These are phyloP conservation scores for Drosophila colorata DNA, from an alignment of 2,888 invertebrate genomes.

Conservation along the genomic window DNA sequence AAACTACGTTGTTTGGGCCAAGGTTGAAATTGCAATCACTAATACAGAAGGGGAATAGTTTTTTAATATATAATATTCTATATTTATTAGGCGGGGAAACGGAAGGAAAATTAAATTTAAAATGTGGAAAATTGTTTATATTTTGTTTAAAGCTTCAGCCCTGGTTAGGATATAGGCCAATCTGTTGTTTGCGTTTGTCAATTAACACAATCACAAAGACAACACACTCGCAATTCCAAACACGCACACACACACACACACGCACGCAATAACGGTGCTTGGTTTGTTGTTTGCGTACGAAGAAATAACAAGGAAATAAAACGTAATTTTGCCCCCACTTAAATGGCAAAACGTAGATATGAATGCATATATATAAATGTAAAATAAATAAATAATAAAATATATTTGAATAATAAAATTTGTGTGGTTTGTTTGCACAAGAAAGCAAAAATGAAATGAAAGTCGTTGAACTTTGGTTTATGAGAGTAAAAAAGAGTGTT, in stretches of 20 bases:
- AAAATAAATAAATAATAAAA: conserved; percentile 7
- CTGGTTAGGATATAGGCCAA: conserved; percentile 27
- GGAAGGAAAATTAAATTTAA: too few species aligned
- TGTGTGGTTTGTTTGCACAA: conserved; percentile 45
- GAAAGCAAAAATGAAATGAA: conserved; percentile 44
- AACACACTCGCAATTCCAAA: neutral
- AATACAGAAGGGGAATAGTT: too few species aligned
- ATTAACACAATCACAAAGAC: conserved; percentile 11
- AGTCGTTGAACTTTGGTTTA: conserved; percentile 68
- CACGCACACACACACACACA: neutral
- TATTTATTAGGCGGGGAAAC: too few species aligned
- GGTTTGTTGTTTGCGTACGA: conserved; percentile 28
- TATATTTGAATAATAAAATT: conserved; percentile 10
- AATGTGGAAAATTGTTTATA: too few species aligned
- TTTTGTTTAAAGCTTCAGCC: conserved; percentile 1
- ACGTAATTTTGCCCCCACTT: conserved; percentile 3
- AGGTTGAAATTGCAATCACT: too few species aligned
- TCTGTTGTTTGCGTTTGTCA: conserved; percentile 18
- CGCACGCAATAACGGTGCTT: conserved; percentile 7
- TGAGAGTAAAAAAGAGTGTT: conserved; percentile 69
- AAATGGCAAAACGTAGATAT: neutral
- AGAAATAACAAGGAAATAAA: conserved; percentile 29
- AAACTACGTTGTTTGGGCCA: too few species aligned
- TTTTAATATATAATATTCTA: too few species aligned
- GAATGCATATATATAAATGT: neutral